These are phyloP conservation scores for Emydocephalus ijimae DNA, from an alignment of 2,113 vertebrate genomes.

Conservation along the genomic window DNA sequence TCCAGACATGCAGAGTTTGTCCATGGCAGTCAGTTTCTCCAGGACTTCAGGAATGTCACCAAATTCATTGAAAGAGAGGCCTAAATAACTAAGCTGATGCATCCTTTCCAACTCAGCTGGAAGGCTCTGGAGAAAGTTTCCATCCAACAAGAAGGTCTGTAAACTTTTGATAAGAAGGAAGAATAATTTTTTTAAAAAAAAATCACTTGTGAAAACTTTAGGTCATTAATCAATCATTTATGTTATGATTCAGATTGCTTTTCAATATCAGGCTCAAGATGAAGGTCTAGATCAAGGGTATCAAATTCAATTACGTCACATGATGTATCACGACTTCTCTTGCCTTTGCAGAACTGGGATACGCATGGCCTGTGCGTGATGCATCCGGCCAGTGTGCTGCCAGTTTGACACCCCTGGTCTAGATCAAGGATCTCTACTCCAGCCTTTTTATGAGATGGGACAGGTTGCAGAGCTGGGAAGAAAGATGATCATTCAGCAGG, in stretches of 20 bases:
- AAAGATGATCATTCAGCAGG: neutral
- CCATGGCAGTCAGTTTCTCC: constrained; percentile 85
- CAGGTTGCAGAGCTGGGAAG: neutral
- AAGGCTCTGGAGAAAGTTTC: constrained; percentile 87
- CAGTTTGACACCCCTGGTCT: neutral
- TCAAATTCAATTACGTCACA: neutral
- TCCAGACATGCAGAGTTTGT: constrained; percentile 95
- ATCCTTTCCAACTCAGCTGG: constrained; percentile 86
- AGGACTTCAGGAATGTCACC: constrained; percentile 83
- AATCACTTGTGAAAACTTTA: neutral
- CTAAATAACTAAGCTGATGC: constrained; percentile 84
- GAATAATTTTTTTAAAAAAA: neutral
- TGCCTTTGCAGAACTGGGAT: too few species aligned
- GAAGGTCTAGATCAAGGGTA: neutral
- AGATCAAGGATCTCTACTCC: neutral
- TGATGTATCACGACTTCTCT: too few species aligned
- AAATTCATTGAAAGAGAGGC: constrained; percentile 97
- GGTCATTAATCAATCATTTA: constrained; percentile 3
- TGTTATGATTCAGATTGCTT: neutral
- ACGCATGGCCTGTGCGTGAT: too few species aligned
- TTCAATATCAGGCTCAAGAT: neutral
- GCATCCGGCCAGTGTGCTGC: too few species aligned
- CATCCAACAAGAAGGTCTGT: constrained; percentile 94
- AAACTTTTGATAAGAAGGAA: constrained; percentile 71
- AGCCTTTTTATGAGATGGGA: neutral